A percentile compares a stretch with the other conserved stretches of the same genome.
Evolutionary conservation across 2,888 invertebrate genomes (phyloP).

Genomic region (Pasiphila rectangulata): DNA sequence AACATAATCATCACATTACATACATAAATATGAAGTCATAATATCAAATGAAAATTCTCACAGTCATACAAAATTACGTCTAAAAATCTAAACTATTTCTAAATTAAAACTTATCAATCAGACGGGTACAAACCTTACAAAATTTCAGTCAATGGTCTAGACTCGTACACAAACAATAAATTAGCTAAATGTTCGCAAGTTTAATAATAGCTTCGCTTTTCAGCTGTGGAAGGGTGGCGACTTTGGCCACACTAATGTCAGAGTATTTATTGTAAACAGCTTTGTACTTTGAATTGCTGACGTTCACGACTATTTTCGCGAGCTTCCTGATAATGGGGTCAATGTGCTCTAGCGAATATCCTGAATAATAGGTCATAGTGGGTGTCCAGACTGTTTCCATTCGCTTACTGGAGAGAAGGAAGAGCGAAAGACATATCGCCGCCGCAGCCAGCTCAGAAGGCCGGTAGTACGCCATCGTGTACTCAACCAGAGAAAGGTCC

Average conservation of each 20-base stretch:
- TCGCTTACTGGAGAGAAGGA: constrained; percentile 76
- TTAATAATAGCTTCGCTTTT: constrained; percentile 62
- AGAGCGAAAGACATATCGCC: constrained; percentile 86
- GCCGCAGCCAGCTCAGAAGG: constrained; percentile 93
- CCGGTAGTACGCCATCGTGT: constrained; percentile 86
- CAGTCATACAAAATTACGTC: constrained; percentile 50
- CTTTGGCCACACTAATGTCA: constrained; percentile 80
- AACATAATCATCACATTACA: constrained; percentile 21
- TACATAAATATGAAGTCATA: constrained; percentile 31
- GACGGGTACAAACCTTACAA: constrained; percentile 58
- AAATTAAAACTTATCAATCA: constrained; percentile 52
- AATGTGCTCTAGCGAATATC: constrained; percentile 85
- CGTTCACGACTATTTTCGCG: constrained; percentile 84
- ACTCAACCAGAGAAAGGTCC: constrained; percentile 91
- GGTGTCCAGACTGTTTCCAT: constrained; percentile 84
- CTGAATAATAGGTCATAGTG: constrained; percentile 88
- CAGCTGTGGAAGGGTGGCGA: constrained; percentile 84
- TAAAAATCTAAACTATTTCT: constrained; percentile 52
- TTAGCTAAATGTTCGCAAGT: constrained; percentile 43
- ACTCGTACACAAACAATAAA: constrained; percentile 15
- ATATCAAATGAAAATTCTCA: constrained; percentile 39
- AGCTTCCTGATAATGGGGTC: constrained; percentile 85
- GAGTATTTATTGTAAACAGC: constrained; percentile 86
- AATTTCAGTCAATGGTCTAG: constrained; percentile 48
- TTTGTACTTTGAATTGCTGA: constrained; percentile 86